A percentile compares a stretch with the other conserved stretches of the same genome.
Conservation (phyloP, 2,888 invertebrate species). For the Patella pellucida region DNA sequence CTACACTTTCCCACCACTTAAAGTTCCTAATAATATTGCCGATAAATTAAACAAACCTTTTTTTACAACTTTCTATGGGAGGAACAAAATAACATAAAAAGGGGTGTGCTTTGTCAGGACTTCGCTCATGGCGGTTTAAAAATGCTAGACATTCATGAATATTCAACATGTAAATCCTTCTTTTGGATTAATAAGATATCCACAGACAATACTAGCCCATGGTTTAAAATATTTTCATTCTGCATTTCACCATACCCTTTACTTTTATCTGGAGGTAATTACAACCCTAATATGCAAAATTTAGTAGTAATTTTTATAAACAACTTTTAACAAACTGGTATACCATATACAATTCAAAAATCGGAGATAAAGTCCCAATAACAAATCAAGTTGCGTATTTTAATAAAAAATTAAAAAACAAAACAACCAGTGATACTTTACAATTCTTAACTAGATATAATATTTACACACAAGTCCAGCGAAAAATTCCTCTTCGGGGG, state of each 20-base stretch:
- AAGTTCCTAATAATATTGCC: neutral
- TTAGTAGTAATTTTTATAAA: neutral
- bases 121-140: neutral
- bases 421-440: neutral
- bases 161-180: neutral
- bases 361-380: neutral
- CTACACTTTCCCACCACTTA: neutral
- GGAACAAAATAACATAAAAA: neutral
- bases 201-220: too few species aligned
- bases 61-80: neutral
- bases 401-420: neutral
- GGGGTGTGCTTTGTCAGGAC: neutral
- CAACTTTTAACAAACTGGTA: neutral
- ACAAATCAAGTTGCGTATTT: neutral
- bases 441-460: neutral
- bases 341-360: neutral
- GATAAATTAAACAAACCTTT: neutral
- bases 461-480: neutral
- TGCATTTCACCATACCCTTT: too few species aligned
- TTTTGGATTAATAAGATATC: too few species aligned
- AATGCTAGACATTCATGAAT: neutral
- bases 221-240: too few species aligned
- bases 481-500: too few species aligned
- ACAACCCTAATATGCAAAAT: neutral
- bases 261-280: too few species aligned